Evolutionary conservation across 2,113 vertebrate species (phyloP).

Genomic region (Paradoxurus hermaphroditus): DNA sequence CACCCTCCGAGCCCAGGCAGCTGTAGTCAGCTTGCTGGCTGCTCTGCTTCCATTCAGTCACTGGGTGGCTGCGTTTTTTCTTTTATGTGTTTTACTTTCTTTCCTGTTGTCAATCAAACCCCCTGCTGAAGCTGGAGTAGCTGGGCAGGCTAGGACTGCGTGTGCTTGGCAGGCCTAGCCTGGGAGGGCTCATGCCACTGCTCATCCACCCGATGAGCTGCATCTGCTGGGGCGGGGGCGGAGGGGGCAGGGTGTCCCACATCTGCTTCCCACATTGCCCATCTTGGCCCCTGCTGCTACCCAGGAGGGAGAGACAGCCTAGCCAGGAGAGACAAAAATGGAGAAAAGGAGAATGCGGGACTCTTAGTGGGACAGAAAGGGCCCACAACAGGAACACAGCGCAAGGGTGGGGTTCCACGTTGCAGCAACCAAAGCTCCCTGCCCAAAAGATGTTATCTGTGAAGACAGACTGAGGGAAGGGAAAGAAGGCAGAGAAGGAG

Average conservation of each 20-base stretch:
- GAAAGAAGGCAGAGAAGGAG: neutral
- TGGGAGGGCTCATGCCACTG: neutral
- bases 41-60: neutral
- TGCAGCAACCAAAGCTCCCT: neutral
- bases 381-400: neutral
- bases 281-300: neutral
- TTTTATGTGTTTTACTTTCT: conserved; percentile 53
- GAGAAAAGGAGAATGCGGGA: neutral
- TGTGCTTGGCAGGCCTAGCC: neutral
- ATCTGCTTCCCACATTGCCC: conserved; percentile 54
- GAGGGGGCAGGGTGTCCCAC: neutral
- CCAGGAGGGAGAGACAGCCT: conserved; percentile 25
- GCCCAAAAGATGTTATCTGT: neutral
- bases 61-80: conserved; percentile 3
- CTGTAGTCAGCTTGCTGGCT: neutral
- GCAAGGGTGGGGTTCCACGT: neutral
- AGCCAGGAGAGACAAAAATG: neutral
- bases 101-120: conserved; percentile 55
- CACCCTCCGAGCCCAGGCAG: neutral
- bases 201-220: neutral
- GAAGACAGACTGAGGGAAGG: neutral
- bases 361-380: neutral
- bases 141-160: neutral
- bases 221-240: neutral
- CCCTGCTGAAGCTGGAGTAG: neutral